Percentiles rank a stretch among this genome's conserved stretches.
phyloP scores from a whole-genome alignment of 2,113 vertebrate genomes.

The Cercocebus atys region DNA sequence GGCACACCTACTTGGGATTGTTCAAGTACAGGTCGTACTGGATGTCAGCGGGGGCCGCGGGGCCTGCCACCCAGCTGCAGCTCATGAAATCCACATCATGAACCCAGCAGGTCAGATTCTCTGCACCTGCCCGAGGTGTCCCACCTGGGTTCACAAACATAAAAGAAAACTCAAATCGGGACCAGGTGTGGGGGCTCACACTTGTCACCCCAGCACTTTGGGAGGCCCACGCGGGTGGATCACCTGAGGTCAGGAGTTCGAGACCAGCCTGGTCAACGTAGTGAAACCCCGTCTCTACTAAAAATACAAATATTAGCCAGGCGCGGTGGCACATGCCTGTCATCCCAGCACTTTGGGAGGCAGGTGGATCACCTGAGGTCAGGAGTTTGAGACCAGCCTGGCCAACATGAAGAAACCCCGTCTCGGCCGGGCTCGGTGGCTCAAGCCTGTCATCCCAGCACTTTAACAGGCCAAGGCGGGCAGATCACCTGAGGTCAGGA shows the following conservation, averaged over 20 bases:
- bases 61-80: neutral
- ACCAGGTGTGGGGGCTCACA: accelerated
- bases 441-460: too few species aligned
- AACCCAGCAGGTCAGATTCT: neutral
- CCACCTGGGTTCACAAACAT: neutral
- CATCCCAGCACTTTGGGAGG: too few species aligned
- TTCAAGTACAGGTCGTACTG: neutral
- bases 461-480: accelerated
- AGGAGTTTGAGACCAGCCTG: too few species aligned
- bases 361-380: too few species aligned
- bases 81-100: neutral
- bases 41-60: accelerated
- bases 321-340: accelerated
- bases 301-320: too few species aligned
- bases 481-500: too few species aligned
- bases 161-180: too few species aligned
- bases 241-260: too few species aligned
- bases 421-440: too few species aligned
- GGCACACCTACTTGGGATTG: accelerated
- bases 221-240: accelerated
- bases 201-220: too few species aligned
- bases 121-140: accelerated
- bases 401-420: accelerated
- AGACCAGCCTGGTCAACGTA: too few species aligned
- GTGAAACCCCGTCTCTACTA: accelerated